Base-by-base conservation (phyloP, 2,888 invertebrate species). In the Hyalella azteca region DNA sequence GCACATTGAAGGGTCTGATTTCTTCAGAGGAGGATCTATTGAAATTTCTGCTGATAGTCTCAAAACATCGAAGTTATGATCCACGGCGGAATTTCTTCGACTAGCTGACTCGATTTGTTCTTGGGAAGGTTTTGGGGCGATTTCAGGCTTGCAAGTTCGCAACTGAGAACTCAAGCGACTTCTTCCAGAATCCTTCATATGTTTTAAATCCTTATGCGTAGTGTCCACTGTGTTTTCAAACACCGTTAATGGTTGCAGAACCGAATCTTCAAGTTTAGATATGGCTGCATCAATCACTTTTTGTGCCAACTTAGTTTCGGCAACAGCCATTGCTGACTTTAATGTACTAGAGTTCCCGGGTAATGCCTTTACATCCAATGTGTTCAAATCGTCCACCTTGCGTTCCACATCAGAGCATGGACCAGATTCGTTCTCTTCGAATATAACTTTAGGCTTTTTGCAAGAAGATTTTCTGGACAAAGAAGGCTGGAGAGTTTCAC, bases 261-360 rank as follows among this genome's bases (percentile, higher is more conserved):
- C 32, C 15, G 36, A 66, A 36, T 66, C 66, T 66, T 66, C 66
- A 13, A 66, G 36, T 29, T 66, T 66, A 3, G 66, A 66, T 36
- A 66, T 66, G 32, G 66, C 66, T 29, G 66, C 66, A 66, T 66
- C 66, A 4, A 66, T 22, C 36, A 66, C 66, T 36, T 66, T 66
- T 36, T 66, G 36, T n/a, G 66, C 36, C 19, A 66, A 39, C 13
- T 36, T 66, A 29, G 32, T 66, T 36, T 66, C 66, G 4, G 66
- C 29, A 36, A 2, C 19, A 66, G 66, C 36, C n/a, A 39, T 36
- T 5, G 19, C 36, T 36, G 19, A 36, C 29, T 66, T 36, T n/a
- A 66, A 32, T 4, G 19, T 4, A 36, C 9, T 15, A 7, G 54
- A 54, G 36, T 19, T 66, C 36, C 29, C 19, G n/a, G 36, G 4